phyloP scores from a whole-genome alignment of 2,113 vertebrate species.

The Calyptomena viridis region DNA sequence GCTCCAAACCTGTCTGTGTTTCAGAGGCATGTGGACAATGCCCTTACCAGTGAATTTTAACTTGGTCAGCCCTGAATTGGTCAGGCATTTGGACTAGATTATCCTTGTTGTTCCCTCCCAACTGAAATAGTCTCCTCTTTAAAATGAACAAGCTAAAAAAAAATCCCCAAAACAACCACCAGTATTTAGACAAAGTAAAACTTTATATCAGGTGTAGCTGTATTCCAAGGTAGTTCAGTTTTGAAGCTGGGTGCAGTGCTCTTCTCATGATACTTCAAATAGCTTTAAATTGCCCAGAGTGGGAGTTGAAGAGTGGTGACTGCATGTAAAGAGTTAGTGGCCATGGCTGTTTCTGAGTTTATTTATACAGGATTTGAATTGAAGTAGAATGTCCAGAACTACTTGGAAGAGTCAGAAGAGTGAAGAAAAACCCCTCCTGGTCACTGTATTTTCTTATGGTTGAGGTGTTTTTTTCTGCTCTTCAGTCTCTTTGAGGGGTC shows the following conservation, averaged over 20 bases:
- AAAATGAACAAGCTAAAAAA: neutral
- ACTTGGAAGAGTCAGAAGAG: neutral
- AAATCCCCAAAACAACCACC: neutral
- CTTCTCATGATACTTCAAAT: neutral
- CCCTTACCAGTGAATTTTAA: neutral
- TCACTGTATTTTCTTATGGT: neutral
- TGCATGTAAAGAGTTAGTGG: neutral
- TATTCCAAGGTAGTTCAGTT: neutral
- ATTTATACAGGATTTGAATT: neutral
- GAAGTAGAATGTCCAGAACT: neutral
- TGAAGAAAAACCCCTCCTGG: neutral
- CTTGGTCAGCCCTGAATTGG: neutral
- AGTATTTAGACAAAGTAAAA: neutral
- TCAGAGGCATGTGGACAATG: neutral
- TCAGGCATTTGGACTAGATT: neutral
- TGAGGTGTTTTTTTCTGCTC: neutral
- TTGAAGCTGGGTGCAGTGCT: neutral
- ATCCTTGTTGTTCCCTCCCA: neutral
- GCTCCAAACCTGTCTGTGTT: neutral
- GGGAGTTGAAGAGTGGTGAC: neutral
- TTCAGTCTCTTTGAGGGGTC: neutral
- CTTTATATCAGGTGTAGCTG: neutral
- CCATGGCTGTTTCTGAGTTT: neutral
- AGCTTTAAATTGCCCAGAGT: neutral
- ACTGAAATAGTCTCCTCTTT: neutral